These are phyloP conservation scores for Callaeas wilsoni DNA, from an alignment of 2,113 vertebrate genomes.

Conservation along the genomic window DNA sequence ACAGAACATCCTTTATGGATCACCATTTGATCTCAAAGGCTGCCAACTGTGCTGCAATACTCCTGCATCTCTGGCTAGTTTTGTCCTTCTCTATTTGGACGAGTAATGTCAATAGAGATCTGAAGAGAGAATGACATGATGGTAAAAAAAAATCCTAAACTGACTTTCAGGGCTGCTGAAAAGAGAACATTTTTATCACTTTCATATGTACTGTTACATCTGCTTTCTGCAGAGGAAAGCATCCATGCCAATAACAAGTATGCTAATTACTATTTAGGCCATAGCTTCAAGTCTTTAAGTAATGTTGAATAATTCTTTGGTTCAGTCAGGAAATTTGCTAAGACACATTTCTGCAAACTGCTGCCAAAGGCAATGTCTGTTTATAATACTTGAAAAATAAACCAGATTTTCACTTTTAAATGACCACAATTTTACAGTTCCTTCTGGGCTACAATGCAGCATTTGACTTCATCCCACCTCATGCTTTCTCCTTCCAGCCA, in stretches of 20 bases:
- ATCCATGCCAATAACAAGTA: slow-evolving; percentile 67
- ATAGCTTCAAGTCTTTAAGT: slow-evolving; percentile 73
- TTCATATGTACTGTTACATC: slow-evolving; percentile 54
- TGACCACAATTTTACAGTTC: slow-evolving; percentile 69
- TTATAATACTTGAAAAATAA: slow-evolving; percentile 79
- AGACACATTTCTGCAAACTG: slow-evolving; percentile 72
- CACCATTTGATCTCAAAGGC: neutral
- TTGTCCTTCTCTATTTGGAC: neutral
- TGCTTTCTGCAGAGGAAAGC: slow-evolving; percentile 57
- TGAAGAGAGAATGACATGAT: slow-evolving; percentile 4
- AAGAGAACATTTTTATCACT: slow-evolving; percentile 56
- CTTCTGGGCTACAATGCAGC: slow-evolving; percentile 35
- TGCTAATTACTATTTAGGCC: slow-evolving; percentile 71
- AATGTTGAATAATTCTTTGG: slow-evolving; percentile 68
- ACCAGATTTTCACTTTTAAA: slow-evolving; percentile 76
- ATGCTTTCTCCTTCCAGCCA: slow-evolving; percentile 7
- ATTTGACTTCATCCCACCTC: slow-evolving; percentile 30
- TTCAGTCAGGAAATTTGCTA: slow-evolving; percentile 74
- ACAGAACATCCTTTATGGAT: slow-evolving; percentile 1
- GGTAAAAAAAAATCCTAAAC: neutral
- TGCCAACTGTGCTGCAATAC: neutral
- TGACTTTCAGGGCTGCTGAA: slow-evolving; percentile 29
- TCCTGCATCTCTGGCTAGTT: neutral
- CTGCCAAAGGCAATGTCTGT: slow-evolving; percentile 76
- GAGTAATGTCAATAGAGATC: neutral